A percentile compares a stretch with the other conserved stretches of the same genome.
phyloP scores from a whole-genome alignment of 2,797 vertebrate genomes.

The Macropus fuliginosus region DNA sequence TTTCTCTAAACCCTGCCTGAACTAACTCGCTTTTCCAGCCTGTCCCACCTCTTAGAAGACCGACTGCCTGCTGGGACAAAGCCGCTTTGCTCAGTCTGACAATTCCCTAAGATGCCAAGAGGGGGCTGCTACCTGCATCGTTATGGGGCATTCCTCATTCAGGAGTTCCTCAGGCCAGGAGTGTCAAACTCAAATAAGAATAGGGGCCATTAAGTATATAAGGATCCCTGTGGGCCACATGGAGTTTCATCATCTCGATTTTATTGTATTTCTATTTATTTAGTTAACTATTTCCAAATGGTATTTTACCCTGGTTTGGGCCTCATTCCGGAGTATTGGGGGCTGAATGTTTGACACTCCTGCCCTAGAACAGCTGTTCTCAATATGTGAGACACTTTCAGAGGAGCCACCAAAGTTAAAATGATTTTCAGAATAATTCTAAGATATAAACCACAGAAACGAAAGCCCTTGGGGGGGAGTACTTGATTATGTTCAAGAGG shows the following conservation, averaged over 20 bases:
- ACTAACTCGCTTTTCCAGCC: background rate
- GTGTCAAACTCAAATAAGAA: background rate
- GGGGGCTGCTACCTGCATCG: background rate
- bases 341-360: background rate
- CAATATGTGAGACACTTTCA: background rate
- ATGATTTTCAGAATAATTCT: background rate
- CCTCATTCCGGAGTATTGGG: background rate
- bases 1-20: background rate
- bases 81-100: background rate
- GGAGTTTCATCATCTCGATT: background rate
- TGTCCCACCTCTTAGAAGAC: background rate
- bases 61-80: background rate
- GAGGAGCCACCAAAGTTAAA: background rate
- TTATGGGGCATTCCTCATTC: background rate
- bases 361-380: background rate
- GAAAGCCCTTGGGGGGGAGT: background rate
- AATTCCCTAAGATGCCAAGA: background rate
- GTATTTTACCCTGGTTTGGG: background rate
- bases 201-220: background rate
- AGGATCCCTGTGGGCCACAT: background rate
- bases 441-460: background rate
- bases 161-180: background rate
- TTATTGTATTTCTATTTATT: background rate
- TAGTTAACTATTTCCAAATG: background rate
- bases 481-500: background rate